Conservation (phyloP, 2,113 vertebrate species). For the Coptodon bakossiorum region DNA sequence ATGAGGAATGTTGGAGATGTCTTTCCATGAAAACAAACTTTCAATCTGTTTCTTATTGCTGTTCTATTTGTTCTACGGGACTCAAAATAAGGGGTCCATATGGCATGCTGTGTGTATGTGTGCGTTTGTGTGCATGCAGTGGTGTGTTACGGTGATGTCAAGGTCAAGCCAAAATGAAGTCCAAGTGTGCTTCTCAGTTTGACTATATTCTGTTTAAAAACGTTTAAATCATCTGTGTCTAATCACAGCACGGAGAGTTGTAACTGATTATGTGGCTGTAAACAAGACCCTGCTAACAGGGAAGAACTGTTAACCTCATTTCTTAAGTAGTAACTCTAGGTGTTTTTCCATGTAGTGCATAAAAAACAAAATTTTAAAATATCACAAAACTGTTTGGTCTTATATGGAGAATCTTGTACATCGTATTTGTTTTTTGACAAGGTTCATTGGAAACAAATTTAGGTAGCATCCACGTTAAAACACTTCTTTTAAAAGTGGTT, state of each 20-base stretch:
- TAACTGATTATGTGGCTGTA: not conserved
- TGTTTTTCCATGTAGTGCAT: not conserved
- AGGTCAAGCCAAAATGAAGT: slow-evolving; percentile 2
- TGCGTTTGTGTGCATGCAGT: not conserved
- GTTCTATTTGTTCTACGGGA: slow-evolving; percentile 35
- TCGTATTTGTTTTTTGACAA: not conserved
- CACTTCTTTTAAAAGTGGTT: not conserved
- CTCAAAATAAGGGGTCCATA: slow-evolving; percentile 43
- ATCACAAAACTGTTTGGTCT: not conserved
- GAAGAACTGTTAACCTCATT: not conserved
- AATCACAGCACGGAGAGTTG: not conserved
- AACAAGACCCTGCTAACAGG: not conserved
- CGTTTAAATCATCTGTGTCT: not conserved
- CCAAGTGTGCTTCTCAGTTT: not conserved
- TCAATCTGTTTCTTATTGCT: slow-evolving; percentile 59
- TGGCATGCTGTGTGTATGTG: slow-evolving; percentile 21
- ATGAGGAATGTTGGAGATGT: slow-evolving; percentile 44
- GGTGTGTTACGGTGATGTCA: not conserved
- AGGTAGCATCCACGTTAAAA: not conserved
- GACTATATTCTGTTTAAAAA: not conserved
- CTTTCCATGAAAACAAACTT: slow-evolving; percentile 59
- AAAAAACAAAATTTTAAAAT: not conserved
- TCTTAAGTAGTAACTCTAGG: not conserved
- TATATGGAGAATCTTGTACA: not conserved
- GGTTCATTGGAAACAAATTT: not conserved